Evolutionary conservation across 2,888 invertebrate species (phyloP).

Genomic region (Osedax fenrisi): DNA sequence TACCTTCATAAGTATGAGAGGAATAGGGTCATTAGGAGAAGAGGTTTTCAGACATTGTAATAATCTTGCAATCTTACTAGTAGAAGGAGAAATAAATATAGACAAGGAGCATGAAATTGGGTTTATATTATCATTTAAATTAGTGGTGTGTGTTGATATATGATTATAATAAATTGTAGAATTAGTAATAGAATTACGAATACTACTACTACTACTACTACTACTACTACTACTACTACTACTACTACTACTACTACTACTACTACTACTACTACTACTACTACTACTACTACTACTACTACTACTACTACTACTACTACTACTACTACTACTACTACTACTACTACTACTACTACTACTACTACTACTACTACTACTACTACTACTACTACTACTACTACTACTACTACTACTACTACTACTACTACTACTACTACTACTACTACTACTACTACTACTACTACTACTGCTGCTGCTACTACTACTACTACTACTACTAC

Average conservation of each 20-base stretch:
- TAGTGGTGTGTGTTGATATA: no score
- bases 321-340: slow-evolving; percentile 11
- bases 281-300: slow-evolving; percentile 11
- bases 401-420: slow-evolving; percentile 11
- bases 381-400: slow-evolving; percentile 18
- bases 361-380: slow-evolving; percentile 1
- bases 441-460: slow-evolving; percentile 13
- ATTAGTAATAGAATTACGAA: no score
- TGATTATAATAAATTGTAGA: no score
- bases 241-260: slow-evolving; percentile 15
- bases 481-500: slow-evolving; percentile 9
- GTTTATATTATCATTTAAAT: no score
- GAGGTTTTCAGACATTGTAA: no score
- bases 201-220: no score
- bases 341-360: slow-evolving; percentile 11
- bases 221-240: slow-evolving; percentile 15
- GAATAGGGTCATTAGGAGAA: no score
- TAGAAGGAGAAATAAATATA: no score
- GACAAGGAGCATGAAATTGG: no score
- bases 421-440: slow-evolving; percentile 6
- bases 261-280: slow-evolving; percentile 8
- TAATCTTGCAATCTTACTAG: no score
- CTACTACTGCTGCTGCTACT: slow-evolving; percentile 13
- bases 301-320: slow-evolving; percentile 13
- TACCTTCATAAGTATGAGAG: no score